Evolutionary conservation across 2,797 vertebrate genomes (phyloP).

Genomic region (Crypturellus tataupa): DNA sequence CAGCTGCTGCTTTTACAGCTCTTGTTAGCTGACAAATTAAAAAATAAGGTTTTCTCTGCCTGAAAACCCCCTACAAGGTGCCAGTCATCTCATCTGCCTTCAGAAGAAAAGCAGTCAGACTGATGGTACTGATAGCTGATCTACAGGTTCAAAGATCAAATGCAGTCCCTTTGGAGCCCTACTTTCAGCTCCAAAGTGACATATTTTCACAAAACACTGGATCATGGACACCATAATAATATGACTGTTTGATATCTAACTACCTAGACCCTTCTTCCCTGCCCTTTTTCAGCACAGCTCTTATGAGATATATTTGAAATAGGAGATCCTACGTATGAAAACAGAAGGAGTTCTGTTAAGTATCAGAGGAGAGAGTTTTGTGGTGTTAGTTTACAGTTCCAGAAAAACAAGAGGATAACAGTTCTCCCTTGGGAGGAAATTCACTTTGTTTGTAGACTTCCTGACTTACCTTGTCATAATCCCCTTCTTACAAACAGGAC

Average conservation of each 20-base stretch:
- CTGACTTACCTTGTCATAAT: neutral
- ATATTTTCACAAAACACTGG: neutral
- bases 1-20: neutral
- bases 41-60: neutral
- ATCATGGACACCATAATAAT: neutral
- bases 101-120: neutral
- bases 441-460: neutral
- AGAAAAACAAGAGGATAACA: neutral
- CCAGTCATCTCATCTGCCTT: neutral
- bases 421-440: neutral
- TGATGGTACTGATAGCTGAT: neutral
- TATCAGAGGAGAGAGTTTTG: neutral
- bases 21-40: neutral
- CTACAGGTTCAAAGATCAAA: neutral
- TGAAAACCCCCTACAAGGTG: neutral
- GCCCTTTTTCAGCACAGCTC: neutral
- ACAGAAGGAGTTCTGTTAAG: neutral
- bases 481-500: neutral
- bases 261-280: neutral
- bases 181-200: neutral
- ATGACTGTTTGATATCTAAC: neutral
- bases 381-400: neutral
- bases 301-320: neutral
- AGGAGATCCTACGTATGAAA: neutral
- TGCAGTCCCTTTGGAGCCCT: neutral